These are phyloP conservation scores for Neuroterus valhalla DNA, from an alignment of 1,140 invertebrate species.

Conservation along the genomic window DNA sequence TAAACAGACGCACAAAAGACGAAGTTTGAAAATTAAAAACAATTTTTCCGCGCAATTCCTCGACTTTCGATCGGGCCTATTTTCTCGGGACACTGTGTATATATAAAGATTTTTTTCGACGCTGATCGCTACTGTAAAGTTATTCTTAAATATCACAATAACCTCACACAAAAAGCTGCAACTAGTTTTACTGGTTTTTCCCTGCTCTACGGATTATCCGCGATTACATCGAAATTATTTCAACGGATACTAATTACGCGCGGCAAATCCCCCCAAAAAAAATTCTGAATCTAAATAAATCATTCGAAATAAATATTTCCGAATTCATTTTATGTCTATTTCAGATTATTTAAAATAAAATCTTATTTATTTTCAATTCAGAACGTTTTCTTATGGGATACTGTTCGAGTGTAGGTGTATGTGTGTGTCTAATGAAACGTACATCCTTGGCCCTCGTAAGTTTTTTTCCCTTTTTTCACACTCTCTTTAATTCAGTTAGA, in stretches of 20 bases:
- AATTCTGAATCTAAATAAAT: background rate
- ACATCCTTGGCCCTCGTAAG: background rate
- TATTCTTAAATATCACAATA: constrained; percentile 71
- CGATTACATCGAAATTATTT: constrained; percentile 28
- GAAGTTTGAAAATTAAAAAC: background rate
- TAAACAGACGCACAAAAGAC: background rate
- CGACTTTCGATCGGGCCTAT: background rate
- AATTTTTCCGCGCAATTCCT: constrained; percentile 2
- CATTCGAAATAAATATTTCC: background rate
- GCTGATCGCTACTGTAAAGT: constrained; percentile 47
- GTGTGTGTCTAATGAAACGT: constrained; percentile 19
- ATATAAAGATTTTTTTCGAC: constrained; percentile 30
- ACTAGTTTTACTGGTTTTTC: constrained; percentile 59
- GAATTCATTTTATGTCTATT: background rate
- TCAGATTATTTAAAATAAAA: background rate
- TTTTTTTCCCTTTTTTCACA: background rate
- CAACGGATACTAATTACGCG: constrained; percentile 19
- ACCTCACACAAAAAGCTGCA: constrained; percentile 71
- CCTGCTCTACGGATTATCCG: constrained; percentile 8
- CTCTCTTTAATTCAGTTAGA: background rate
- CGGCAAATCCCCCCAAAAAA: constrained; percentile 13
- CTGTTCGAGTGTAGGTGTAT: background rate
- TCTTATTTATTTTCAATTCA: constrained; percentile 4
- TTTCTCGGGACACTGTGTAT: constrained; percentile 6
- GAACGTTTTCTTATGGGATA: background rate